phyloP scores from a whole-genome alignment of 2,888 invertebrate species.

The Apamea monoglypha region DNA sequence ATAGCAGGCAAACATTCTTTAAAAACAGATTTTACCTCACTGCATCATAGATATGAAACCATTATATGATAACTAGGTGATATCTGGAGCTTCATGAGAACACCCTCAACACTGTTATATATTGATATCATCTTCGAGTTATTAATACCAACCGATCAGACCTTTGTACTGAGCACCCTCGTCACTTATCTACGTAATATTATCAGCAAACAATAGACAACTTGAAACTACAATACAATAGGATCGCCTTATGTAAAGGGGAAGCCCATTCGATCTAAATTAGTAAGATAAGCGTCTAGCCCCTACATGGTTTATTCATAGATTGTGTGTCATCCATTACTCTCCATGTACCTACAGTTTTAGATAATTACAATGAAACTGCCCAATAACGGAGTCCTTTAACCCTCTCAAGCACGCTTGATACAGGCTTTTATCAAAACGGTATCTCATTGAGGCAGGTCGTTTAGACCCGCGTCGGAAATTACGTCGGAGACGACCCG shows the following conservation, averaged over 20 bases:
- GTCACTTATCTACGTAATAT: conserved; percentile 37
- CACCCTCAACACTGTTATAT: neutral
- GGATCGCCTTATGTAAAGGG: conserved; percentile 8
- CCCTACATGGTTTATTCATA: conserved; percentile 36
- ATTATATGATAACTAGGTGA: neutral
- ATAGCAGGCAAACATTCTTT: neutral
- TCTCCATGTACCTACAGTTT: conserved; percentile 57
- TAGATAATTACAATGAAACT: conserved; percentile 72
- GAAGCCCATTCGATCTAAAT: conserved; percentile 41
- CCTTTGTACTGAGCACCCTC: conserved; percentile 17
- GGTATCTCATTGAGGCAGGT: conserved; percentile 77
- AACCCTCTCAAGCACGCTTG: conserved; percentile 72
- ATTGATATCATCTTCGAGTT: conserved; percentile 1
- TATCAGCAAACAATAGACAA: conserved; percentile 33
- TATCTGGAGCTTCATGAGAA: neutral
- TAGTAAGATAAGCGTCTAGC: conserved; percentile 36
- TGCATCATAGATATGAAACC: too few relatives aligned
- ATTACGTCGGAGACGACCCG: conserved; percentile 74
- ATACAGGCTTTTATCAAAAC: conserved; percentile 76
- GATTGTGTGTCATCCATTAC: conserved; percentile 51
- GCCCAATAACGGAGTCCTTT: conserved; percentile 70
- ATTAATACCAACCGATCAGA: neutral
- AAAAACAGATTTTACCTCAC: neutral
- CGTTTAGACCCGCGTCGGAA: conserved; percentile 77
- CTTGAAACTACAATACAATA: conserved; percentile 32